Base-by-base conservation (phyloP, 1,140 invertebrate species). In the Campoletis sonorensis region DNA sequence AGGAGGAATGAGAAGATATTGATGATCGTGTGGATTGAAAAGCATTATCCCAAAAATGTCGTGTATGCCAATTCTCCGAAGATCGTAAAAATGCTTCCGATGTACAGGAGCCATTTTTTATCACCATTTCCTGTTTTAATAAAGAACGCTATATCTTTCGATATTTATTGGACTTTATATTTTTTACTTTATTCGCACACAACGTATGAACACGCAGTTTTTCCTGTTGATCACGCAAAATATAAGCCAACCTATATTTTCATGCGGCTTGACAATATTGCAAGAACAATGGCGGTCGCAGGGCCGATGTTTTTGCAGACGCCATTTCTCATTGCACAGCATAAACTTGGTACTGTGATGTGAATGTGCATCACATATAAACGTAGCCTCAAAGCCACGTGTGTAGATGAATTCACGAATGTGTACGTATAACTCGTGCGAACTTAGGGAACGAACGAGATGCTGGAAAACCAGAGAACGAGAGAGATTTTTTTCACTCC, bases 371-470 rank as follows among this genome's bases (percentile, higher is more conserved):
- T 11, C 7, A 64, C 16, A 54, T 54, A n/a, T 13, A 13, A 45
- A 0, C 40, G 13, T 13, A 45, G 8, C 40, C 40, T 45, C 3
- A 11, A 45, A 45, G 40, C 13, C 7, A n/a, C 54, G 16, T 58
- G 1, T 58, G 21, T 58, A 54, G 1, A n/a, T 21, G 1, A 54
- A 54, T 54, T 16, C 7, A 54, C 51, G 4, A n/a, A n/a, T 13
- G n/a, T 33, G 30, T 70, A 70, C 27, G 67, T 70, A 33, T 70
- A 33, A 33, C 26, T 37, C 67, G 67, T 70, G 13, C 30, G 15
- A 70, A 70, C 16, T 70, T 70, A 70, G 67, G 30, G 30, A 70
- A 70, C 27, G 30, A 21, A 33, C 15, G 67, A 70, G 67, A 70
- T 33, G n/a, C 67, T 30, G 27, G 67, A 70, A 33, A 70, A 70